phyloP scores from a whole-genome alignment of 2,113 vertebrate genomes.

The Nothocercus nigrocapillus region DNA sequence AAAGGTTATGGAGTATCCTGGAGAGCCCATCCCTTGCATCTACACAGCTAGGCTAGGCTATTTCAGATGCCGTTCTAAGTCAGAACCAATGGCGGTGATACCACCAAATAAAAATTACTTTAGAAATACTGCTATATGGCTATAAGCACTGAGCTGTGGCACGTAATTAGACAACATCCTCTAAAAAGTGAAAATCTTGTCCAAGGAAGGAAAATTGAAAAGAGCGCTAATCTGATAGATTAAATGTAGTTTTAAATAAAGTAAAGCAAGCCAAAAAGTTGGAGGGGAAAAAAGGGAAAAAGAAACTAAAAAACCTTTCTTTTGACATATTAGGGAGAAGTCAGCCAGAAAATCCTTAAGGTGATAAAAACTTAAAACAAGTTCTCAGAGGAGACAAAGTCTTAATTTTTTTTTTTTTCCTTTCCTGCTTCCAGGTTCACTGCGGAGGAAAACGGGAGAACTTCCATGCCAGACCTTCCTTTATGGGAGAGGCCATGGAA shows the following conservation, averaged over 20 bases:
- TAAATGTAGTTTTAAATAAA: not conserved
- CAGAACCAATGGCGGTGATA: not conserved
- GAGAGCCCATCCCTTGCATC: too few species aligned
- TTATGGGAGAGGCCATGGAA: not conserved
- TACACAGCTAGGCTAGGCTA: too few species aligned
- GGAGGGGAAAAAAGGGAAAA: not conserved
- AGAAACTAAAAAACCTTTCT: not conserved
- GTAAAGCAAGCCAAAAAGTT: not conserved
- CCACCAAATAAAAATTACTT: not conserved
- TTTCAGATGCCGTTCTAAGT: too few species aligned
- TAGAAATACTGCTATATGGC: not conserved
- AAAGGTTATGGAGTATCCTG: too few species aligned
- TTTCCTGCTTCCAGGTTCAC: not conserved
- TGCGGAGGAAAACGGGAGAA: not conserved
- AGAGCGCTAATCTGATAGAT: not conserved
- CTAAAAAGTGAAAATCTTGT: not conserved
- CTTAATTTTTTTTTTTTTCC: not conserved
- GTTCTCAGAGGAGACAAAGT: not conserved
- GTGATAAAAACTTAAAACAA: not conserved
- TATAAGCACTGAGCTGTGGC: not conserved
- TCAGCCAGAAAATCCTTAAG: not conserved
- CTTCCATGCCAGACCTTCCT: not conserved
- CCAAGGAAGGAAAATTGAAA: not conserved
- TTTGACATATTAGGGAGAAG: not conserved
- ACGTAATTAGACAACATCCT: not conserved